phyloP scores from a whole-genome alignment of 2,797 vertebrate genomes.

The Tamandua tetradactyla region DNA sequence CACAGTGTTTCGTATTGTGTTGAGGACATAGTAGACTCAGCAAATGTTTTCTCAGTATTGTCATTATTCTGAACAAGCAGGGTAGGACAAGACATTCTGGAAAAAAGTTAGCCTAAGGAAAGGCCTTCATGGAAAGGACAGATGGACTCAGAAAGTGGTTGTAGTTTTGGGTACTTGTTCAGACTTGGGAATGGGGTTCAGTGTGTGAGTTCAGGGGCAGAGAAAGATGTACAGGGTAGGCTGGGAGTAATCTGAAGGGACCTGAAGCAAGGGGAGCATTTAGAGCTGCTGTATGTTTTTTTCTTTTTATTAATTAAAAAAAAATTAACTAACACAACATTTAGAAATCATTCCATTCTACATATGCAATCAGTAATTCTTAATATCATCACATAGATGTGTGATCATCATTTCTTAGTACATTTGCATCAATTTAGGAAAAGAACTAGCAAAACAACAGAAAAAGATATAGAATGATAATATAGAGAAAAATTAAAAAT shows the following conservation, averaged over 20 bases:
- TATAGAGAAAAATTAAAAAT: too few relatives aligned
- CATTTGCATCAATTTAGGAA: too few relatives aligned
- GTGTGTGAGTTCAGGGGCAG: background rate
- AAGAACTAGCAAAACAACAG: too few relatives aligned
- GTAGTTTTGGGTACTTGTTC: background rate
- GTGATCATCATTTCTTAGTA: too few relatives aligned
- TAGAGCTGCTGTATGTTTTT: background rate
- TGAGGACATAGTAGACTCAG: constrained; percentile 7
- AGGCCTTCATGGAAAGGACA: background rate
- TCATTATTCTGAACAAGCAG: background rate
- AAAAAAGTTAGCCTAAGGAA: background rate
- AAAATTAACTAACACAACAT: too few relatives aligned
- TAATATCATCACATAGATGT: too few relatives aligned
- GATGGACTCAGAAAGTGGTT: background rate
- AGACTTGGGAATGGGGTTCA: background rate
- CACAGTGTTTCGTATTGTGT: background rate
- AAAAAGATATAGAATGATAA: too few relatives aligned
- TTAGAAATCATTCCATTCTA: too few relatives aligned
- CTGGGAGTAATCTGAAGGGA: background rate
- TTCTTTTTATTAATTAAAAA: too few relatives aligned
- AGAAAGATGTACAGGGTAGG: background rate
- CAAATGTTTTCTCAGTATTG: background rate
- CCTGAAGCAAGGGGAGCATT: background rate
- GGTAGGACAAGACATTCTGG: background rate
- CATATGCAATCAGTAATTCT: too few relatives aligned